Evolutionary conservation across 2,113 vertebrate species (phyloP).

Genomic region (Circaetus gallicus): DNA sequence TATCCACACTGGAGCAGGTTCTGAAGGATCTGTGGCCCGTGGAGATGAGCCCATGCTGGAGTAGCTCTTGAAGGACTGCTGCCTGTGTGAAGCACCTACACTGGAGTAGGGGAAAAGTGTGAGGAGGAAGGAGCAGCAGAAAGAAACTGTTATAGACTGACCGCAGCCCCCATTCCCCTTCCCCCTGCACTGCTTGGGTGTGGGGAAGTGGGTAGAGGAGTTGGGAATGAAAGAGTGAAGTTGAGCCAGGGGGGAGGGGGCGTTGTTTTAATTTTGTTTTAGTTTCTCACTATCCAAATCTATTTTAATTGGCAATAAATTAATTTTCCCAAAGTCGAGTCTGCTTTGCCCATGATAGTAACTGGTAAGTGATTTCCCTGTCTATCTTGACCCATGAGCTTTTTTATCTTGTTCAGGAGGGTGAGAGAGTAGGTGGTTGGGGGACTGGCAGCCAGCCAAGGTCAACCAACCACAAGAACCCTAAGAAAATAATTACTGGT

Average conservation of each 20-base stretch:
- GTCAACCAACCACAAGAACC: background rate
- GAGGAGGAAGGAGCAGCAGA: background rate
- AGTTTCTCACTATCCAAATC: background rate
- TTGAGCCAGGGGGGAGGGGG: background rate
- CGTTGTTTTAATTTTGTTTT: background rate
- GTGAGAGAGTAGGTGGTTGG: background rate
- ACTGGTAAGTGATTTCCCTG: background rate
- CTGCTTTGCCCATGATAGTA: background rate
- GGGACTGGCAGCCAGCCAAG: background rate
- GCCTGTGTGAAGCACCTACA: background rate
- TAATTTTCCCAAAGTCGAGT: background rate
- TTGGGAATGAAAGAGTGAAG: background rate
- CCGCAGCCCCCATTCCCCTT: accelerated
- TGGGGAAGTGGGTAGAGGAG: background rate
- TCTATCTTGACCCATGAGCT: background rate
- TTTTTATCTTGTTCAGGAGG: background rate
- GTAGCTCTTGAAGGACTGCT: background rate
- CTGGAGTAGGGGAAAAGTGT: background rate
- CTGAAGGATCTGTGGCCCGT: background rate
- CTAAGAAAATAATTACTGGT: background rate
- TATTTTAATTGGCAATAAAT: background rate
- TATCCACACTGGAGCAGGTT: background rate
- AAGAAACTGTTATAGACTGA: background rate
- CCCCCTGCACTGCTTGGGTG: background rate
- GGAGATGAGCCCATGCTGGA: background rate